Conservation (phyloP, 2,797 vertebrate genomes). For the Mallotus villosus region DNA sequence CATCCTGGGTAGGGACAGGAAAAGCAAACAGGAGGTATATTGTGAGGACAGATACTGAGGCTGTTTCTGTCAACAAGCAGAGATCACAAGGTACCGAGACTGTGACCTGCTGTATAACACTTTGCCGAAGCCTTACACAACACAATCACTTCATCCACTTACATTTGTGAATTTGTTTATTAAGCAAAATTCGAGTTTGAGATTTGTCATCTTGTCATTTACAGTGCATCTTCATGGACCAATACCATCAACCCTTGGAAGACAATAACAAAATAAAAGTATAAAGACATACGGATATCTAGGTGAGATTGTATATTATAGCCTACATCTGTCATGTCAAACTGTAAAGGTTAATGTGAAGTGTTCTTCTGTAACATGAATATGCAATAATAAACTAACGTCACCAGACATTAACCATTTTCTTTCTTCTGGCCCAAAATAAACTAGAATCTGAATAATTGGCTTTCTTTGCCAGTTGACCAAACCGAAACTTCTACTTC, state of each 20-base stretch:
- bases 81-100: slow-evolving; percentile 2
- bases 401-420: background rate
- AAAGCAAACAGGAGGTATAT: slow-evolving; percentile 4
- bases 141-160: background rate
- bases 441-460: slow-evolving; percentile 24
- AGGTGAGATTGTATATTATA: background rate
- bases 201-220: background rate
- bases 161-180: slow-evolving; percentile 20
- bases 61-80: slow-evolving; percentile 22
- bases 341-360: slow-evolving; percentile 10
- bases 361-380: background rate
- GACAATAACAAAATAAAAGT: slow-evolving; percentile 11
- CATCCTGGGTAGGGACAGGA: slow-evolving; percentile 4
- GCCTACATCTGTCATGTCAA: background rate
- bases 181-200: slow-evolving; percentile 16
- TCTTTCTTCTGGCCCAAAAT: background rate
- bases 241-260: slow-evolving; percentile 21
- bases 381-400: background rate
- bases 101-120: background rate
- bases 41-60: slow-evolving; percentile 1
- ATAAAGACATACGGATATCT: background rate
- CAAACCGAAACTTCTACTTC: slow-evolving; percentile 20
- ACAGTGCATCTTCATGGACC: slow-evolving; percentile 23
- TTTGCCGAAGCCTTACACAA: background rate
- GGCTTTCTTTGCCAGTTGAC: slow-evolving; percentile 39